Evolutionary conservation across 2,797 vertebrate genomes (phyloP).

Genomic region (Notoglanidium macrostoma): DNA sequence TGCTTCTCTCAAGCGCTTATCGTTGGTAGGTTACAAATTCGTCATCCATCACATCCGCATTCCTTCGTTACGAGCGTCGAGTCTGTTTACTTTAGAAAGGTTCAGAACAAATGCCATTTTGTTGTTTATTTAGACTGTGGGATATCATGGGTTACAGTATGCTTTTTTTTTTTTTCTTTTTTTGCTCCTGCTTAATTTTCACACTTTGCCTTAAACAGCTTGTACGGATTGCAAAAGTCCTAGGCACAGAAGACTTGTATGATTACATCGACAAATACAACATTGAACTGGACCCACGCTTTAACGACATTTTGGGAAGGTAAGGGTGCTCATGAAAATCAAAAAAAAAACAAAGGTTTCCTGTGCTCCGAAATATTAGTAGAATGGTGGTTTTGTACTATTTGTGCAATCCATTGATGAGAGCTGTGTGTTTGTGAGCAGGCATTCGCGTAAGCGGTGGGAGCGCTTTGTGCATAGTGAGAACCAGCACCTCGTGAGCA

Average conservation of each 20-base stretch:
- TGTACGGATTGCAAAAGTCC: conserved; percentile 97
- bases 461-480: conserved; percentile 99
- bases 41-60: too few relatives aligned
- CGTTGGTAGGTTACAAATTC: too few relatives aligned
- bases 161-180: neutral
- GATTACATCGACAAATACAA: conserved; percentile 99
- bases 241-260: conserved; percentile 97
- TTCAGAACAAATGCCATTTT: neutral
- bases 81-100: too few relatives aligned
- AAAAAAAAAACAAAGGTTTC: neutral
- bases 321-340: conserved; percentile 47
- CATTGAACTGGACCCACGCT: conserved; percentile 98
- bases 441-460: conserved; percentile 99
- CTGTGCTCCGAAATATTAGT: neutral
- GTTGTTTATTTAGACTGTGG: neutral
- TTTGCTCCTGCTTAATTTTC: neutral
- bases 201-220: conserved; percentile 74
- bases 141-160: neutral
- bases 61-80: too few relatives aligned
- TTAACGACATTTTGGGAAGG: conserved; percentile 99
- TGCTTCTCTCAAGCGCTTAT: too few relatives aligned
- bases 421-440: conserved; percentile 53
- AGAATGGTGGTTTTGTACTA: neutral
- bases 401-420: neutral
- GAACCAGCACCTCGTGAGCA: conserved; percentile 98